phyloP scores from a whole-genome alignment of 2,113 vertebrate genomes.

The Beaufortia kweichowensis region DNA sequence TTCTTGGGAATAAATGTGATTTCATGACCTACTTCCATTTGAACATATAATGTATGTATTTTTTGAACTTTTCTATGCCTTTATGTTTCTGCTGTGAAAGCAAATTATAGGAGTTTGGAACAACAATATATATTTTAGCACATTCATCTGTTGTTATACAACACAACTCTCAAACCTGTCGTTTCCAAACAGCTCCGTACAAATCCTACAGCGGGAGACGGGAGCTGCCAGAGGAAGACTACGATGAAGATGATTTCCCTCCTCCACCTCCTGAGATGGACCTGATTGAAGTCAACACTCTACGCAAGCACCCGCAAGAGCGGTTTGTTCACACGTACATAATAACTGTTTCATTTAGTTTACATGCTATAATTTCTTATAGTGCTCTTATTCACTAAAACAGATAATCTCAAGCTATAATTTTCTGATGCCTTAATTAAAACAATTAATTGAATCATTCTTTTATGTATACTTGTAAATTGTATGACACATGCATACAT shows the following conservation, averaged over 20 bases:
- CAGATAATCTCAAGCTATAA: neutral
- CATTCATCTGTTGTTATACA: no score
- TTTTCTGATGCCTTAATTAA: neutral
- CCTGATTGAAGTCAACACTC: conserved; percentile 20
- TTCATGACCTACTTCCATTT: no score
- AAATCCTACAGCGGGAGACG: neutral
- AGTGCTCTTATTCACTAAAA: neutral
- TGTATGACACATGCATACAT: no score
- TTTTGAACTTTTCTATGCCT: no score
- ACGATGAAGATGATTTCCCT: conserved; percentile 29
- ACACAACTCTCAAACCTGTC: neutral
- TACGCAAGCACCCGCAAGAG: neutral
- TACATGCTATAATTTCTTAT: no score
- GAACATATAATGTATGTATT: no score
- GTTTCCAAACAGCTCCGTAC: conserved; percentile 1
- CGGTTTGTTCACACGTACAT: conserved; percentile 13
- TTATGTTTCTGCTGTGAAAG: no score
- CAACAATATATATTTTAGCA: no score
- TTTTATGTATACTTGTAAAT: no score
- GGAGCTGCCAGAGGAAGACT: conserved; percentile 16
- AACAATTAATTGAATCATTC: neutral
- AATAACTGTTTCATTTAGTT: no score
- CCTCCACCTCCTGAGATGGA: conserved; percentile 39
- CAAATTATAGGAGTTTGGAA: no score
- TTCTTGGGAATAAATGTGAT: no score